Conservation (phyloP, 2,888 invertebrate genomes). For the Xanthorhoe spadicearia region DNA sequence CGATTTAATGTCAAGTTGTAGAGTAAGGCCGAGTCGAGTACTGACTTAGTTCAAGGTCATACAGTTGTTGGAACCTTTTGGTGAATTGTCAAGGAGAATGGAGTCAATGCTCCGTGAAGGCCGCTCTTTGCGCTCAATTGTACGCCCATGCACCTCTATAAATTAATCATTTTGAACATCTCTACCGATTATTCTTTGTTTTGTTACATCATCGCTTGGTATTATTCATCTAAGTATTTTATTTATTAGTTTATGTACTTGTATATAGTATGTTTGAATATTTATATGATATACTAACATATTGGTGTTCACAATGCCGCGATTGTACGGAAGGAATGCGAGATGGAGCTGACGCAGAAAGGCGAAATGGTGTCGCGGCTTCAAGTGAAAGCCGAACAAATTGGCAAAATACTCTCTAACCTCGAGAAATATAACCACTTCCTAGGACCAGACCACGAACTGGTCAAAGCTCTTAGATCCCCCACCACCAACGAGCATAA, state of each 20-base stretch:
- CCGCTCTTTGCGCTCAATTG: conserved; percentile 48
- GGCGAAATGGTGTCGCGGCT: conserved; percentile 97
- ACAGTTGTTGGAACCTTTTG: conserved; percentile 43
- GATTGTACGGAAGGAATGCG: conserved; percentile 91
- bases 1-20: not conserved
- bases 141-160: conserved; percentile 61
- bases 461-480: conserved; percentile 79
- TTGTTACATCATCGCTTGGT: conserved; percentile 26
- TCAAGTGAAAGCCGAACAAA: conserved; percentile 97
- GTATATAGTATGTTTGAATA: conserved; percentile 12
- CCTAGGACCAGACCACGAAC: conserved; percentile 85
- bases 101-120: conserved; percentile 61
- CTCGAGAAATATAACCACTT: conserved; percentile 94
- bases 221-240: conserved; percentile 30
- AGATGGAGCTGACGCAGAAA: conserved; percentile 97
- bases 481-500: conserved; percentile 74
- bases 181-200: conserved; percentile 30
- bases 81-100: conserved; percentile 49
- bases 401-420: conserved; percentile 96
- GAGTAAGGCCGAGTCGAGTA: not conserved
- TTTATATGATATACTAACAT: conserved; percentile 67
- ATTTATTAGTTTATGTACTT: conserved; percentile 29
- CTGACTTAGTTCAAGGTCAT: conserved; percentile 38
- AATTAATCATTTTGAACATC: conserved; percentile 48
- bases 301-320: conserved; percentile 79